Evolutionary conservation across 2,797 vertebrate genomes (phyloP).

Genomic region (Coendou prehensilis): DNA sequence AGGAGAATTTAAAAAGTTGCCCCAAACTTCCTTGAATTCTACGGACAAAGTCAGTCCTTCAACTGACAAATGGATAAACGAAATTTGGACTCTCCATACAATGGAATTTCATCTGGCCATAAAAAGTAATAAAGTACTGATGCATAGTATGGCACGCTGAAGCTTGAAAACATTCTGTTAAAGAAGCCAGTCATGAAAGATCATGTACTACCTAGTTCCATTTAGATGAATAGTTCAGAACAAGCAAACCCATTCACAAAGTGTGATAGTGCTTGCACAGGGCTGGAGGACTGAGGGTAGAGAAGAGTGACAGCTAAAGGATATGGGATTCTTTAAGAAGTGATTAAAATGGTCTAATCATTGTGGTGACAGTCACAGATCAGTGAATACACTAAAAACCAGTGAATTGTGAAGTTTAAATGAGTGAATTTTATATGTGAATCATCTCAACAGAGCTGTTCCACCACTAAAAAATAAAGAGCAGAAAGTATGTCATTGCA

Average conservation of each 20-base stretch:
- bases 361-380: background rate
- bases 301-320: background rate
- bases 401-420: background rate
- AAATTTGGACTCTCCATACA: background rate
- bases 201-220: background rate
- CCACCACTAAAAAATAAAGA: background rate
- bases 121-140: background rate
- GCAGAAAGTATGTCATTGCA: background rate
- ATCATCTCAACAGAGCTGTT: slow-evolving; percentile 13
- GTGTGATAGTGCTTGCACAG: background rate
- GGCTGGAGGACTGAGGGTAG: background rate
- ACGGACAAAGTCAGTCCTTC: background rate
- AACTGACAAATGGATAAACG: background rate
- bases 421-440: background rate
- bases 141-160: background rate
- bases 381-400: background rate
- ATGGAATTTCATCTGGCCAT: background rate
- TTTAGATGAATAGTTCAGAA: background rate
- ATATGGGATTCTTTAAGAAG: background rate
- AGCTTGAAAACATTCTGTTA: background rate
- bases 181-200: slow-evolving; percentile 13
- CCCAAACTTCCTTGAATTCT: background rate
- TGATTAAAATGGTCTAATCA: background rate
- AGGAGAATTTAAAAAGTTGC: background rate
- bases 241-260: background rate